Evolutionary conservation across 2,888 invertebrate species (phyloP).

Genomic region (Scotopteryx bipunctaria): DNA sequence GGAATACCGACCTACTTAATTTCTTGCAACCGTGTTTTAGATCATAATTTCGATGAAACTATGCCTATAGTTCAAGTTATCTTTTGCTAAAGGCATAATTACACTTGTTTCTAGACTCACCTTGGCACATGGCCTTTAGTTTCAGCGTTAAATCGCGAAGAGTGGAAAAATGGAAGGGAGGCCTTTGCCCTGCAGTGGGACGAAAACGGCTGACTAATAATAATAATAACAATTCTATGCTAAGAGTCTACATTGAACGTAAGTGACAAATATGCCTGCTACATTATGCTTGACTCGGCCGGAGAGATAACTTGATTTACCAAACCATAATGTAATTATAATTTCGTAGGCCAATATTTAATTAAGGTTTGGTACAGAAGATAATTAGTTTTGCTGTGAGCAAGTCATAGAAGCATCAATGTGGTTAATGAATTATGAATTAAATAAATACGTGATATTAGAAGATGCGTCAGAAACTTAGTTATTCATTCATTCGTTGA

Average conservation of each 20-base stretch:
- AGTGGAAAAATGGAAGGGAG: too few relatives aligned
- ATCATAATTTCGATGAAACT: background rate
- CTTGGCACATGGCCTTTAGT: too few relatives aligned
- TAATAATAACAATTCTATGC: too few relatives aligned
- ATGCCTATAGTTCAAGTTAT: background rate
- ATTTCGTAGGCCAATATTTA: background rate
- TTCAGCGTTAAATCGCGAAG: too few relatives aligned
- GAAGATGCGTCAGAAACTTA: conserved; percentile 43
- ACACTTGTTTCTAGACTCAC: too few relatives aligned
- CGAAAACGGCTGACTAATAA: too few relatives aligned
- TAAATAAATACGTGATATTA: conserved; percentile 2
- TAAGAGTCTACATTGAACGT: background rate
- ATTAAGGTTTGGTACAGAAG: background rate
- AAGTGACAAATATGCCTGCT: background rate
- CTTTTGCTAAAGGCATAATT: too few relatives aligned
- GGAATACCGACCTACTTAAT: conserved; percentile 16
- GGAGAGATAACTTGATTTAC: background rate
- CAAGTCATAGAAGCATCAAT: background rate
- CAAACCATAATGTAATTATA: background rate
- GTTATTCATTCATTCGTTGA: conserved; percentile 44
- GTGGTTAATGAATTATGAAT: conserved; percentile 14
- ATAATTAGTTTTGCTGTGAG: background rate
- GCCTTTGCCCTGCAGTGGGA: too few relatives aligned
- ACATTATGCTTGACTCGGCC: background rate
- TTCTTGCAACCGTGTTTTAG: conserved; percentile 24